A percentile compares a stretch with the other conserved stretches of the same genome.
These are phyloP conservation scores for Melanotaenia nigrans DNA, from an alignment of 2,797 vertebrate species.

Conservation along the genomic window DNA sequence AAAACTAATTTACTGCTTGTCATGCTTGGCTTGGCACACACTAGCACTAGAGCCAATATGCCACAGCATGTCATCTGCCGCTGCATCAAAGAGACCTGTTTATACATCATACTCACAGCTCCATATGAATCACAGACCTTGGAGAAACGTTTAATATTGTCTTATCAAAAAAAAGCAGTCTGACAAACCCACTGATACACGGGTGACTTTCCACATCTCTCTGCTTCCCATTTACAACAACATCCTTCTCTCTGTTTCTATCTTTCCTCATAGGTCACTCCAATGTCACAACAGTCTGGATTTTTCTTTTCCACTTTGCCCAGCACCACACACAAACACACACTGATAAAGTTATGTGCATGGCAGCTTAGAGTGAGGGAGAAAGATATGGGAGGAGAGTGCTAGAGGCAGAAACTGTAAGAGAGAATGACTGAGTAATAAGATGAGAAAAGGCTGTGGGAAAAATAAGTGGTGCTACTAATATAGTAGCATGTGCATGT, in stretches of 20 bases:
- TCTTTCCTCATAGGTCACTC: constrained; percentile 61
- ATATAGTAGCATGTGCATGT: constrained; percentile 60
- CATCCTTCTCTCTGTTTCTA: constrained; percentile 42
- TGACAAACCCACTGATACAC: constrained; percentile 54
- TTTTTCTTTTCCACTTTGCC: constrained; percentile 17
- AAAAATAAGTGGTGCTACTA: constrained; percentile 57
- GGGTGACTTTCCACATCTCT: constrained; percentile 41
- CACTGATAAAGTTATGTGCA: constrained; percentile 63
- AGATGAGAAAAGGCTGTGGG: constrained; percentile 65
- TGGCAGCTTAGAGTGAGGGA: constrained; percentile 63
- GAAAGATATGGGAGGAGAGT: constrained; percentile 58
- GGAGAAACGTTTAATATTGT: constrained; percentile 56
- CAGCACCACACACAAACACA: constrained; percentile 47
- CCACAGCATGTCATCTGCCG: constrained; percentile 68
- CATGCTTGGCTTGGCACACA: constrained; percentile 76
- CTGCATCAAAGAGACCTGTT: constrained; percentile 75
- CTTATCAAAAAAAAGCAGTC: constrained; percentile 69
- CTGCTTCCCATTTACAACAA: constrained; percentile 56
- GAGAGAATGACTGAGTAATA: constrained; percentile 55
- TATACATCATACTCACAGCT: constrained; percentile 64
- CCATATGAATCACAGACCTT: constrained; percentile 66
- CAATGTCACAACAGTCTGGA: constrained; percentile 62
- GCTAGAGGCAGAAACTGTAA: constrained; percentile 65
- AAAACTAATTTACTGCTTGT: constrained; percentile 82
- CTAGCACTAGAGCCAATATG: constrained; percentile 72